Base-by-base conservation (phyloP, 2,113 vertebrate species). In the Rhynchomys soricoides region DNA sequence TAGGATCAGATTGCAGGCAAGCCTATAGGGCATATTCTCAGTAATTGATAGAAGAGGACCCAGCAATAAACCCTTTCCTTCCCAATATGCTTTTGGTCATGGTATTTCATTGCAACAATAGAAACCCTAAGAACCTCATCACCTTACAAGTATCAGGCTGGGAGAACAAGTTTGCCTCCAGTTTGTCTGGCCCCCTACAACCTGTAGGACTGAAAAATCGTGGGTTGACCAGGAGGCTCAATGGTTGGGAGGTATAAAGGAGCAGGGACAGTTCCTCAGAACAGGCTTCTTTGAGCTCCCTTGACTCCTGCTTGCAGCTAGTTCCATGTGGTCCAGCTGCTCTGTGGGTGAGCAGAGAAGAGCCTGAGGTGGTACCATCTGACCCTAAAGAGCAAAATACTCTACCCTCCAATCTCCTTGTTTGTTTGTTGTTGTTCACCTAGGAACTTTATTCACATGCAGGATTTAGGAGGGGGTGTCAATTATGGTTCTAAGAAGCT, bases 381-480 rank as follows among this genome's bases (percentile, higher is more conserved):
- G 1, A 22, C 24, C 34, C 5, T 13, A 31, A 40, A 3, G 1
- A 95, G n/a, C 73, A 45, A 74, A 87, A 73, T n/a, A 17, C 66
- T 15, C 43, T 29, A 12, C 0, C 3, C 57, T 31, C 62, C 2
- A 5, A 16, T 86, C 17, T 68, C 74, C 31, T 48, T 24, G 26
- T 15, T n/a, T 40, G 34, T 57, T 40, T 43, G 55, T 31, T 50
- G 75, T 52, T 62, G 52, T 62, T 83, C 24, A 83, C 57, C n/a
- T n/a, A 16, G 81, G 26, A 43, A 75, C 48, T 93, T 94, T 59
- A 57, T 74, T 82, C 52, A 55, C 50, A n/a, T n/a, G n/a, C n/a
- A n/a, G n/a, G n/a, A n/a, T n/a, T n/a, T n/a, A n/a, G n/a, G 62
- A 21, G 64, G 64, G 3, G 8, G 62, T 3, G 26, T 43, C 17